Conservation (phyloP, 2,888 invertebrate species). For the Perizoma flavofasciatum region DNA sequence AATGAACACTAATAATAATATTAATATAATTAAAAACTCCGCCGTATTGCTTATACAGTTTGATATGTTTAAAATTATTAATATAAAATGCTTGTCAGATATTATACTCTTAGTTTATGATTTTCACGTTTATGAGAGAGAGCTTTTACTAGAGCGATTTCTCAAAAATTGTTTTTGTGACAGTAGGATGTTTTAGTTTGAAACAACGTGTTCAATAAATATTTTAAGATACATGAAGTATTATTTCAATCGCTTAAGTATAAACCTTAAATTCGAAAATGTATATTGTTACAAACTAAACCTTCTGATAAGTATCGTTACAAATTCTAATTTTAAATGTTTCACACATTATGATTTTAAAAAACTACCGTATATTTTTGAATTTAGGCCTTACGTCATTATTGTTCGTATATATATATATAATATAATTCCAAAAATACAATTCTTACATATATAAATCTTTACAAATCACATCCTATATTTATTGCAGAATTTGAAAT, state of each 20-base stretch:
- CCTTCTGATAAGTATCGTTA: conserved; percentile 12
- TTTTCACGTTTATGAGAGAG: not conserved
- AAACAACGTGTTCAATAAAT: conserved; percentile 29
- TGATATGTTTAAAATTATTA: conserved; percentile 54
- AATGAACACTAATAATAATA: too few relatives aligned
- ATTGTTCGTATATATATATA: conserved; percentile 40
- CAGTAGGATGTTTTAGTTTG: conserved; percentile 1
- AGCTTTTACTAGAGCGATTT: conserved; percentile 2
- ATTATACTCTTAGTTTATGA: not conserved
- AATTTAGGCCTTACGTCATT: conserved; percentile 47
- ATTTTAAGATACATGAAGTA: conserved; percentile 10
- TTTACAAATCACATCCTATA: conserved; percentile 59
- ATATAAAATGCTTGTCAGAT: not conserved
- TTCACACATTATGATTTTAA: conserved; percentile 14
- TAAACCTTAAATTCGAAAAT: conserved; percentile 10
- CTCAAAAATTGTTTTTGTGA: not conserved
- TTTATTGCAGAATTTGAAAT: conserved; percentile 65
- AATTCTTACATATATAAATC: conserved; percentile 19
- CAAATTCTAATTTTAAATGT: conserved; percentile 18
- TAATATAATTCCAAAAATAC: conserved; percentile 32
- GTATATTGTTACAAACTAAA: not conserved
- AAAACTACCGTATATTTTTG: conserved; percentile 27
- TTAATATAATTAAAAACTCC: conserved; percentile 46
- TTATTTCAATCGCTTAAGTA: conserved; percentile 8
- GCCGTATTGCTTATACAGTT: conserved; percentile 59